These are phyloP conservation scores for Meloidogyne floridensis DNA, from an alignment of 1,140 invertebrate genomes.

Conservation along the genomic window DNA sequence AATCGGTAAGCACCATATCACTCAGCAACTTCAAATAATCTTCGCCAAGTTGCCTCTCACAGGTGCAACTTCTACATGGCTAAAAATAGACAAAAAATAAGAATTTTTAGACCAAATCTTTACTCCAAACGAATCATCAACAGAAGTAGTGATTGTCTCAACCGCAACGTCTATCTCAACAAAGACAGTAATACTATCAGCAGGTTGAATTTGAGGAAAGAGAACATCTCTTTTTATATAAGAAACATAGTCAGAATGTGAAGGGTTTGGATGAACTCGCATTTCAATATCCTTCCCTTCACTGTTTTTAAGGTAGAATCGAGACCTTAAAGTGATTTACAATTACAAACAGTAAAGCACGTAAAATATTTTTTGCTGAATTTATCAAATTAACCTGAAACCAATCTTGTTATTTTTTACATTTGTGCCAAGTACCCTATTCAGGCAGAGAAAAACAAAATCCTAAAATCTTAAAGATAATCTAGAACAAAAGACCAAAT, in stretches of 20 bases:
- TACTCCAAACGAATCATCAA: conserved; percentile 46
- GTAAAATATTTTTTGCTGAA: background rate
- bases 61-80: conserved; percentile 39
- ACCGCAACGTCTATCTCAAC: conserved; percentile 66
- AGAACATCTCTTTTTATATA: conserved; percentile 65
- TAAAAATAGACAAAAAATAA: background rate
- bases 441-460: conserved; percentile 64
- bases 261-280: conserved; percentile 65
- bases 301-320: conserved; percentile 62
- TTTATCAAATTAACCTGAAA: conserved; percentile 48
- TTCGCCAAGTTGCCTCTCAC: conserved; percentile 54
- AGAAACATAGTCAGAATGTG: conserved; percentile 65
- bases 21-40: conserved; percentile 60
- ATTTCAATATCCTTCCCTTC: conserved; percentile 65
- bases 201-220: conserved; percentile 63
- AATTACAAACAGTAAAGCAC: no score
- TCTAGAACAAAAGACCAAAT: background rate
- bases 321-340: conserved; percentile 45
- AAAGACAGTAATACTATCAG: conserved; percentile 62
- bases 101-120: conserved; percentile 12
- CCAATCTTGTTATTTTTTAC: conserved; percentile 62
- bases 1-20: conserved; percentile 59
- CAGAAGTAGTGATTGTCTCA: conserved; percentile 60
- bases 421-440: conserved; percentile 55
- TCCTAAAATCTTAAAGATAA: conserved; percentile 40